phyloP scores from a whole-genome alignment of 2,888 invertebrate species.

The Brachycybe producta region DNA sequence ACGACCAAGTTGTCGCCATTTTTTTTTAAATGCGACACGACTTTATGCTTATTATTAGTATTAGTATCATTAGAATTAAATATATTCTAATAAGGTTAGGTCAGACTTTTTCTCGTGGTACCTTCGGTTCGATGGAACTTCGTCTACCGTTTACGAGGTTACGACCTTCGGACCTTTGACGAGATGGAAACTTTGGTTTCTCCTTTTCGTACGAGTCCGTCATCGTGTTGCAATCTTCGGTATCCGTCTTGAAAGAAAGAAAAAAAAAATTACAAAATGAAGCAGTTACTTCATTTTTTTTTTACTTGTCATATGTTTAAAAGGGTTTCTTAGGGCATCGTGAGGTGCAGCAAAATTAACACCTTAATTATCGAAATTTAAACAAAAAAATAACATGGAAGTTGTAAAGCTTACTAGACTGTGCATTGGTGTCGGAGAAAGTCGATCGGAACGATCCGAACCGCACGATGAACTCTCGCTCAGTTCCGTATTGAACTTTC shows the following conservation, averaged over 20 bases:
- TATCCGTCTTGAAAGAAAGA: slow-evolving; percentile 18
- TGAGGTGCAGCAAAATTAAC: background rate
- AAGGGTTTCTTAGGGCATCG: background rate
- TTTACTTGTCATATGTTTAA: background rate
- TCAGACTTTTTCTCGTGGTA: slow-evolving; percentile 18
- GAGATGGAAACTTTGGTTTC: slow-evolving; percentile 14
- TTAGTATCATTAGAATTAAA: no score
- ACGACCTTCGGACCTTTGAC: slow-evolving; percentile 17
- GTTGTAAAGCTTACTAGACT: slow-evolving; percentile 21
- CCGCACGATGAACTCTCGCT: slow-evolving; percentile 57
- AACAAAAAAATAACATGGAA: background rate
- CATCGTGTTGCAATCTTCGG: slow-evolving; percentile 18
- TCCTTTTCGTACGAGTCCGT: slow-evolving; percentile 17
- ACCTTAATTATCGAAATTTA: no score
- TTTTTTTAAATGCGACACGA: no score
- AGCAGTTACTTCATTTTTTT: no score
- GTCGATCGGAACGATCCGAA: slow-evolving; percentile 51
- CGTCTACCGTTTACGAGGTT: slow-evolving; percentile 17
- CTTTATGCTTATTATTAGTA: no score
- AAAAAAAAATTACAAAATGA: background rate
- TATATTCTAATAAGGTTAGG: no score
- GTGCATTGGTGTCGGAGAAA: slow-evolving; percentile 33
- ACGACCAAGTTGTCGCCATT: no score
- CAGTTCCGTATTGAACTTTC: slow-evolving; percentile 51
- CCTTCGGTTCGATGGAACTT: slow-evolving; percentile 15